Conservation (phyloP, 2,888 invertebrate species). For the Protophormia terraenovae region DNA sequence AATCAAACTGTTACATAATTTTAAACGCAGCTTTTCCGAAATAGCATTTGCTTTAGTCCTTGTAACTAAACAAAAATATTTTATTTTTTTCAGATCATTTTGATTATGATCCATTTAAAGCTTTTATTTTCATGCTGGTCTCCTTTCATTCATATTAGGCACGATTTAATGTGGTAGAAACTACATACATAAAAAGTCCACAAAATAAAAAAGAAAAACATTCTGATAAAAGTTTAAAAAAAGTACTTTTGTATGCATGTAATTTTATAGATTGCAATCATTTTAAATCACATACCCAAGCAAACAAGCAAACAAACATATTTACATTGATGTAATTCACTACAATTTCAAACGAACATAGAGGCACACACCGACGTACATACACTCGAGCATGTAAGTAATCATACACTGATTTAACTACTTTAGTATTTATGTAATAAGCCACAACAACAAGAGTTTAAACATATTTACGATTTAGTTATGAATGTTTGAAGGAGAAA, state of each 20-base stretch:
- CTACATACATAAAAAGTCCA: not conserved
- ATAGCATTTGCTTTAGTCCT: no score
- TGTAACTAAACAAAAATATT: no score
- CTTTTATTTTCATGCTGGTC: no score
- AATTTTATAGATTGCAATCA: conserved; percentile 23
- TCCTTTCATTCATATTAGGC: not conserved
- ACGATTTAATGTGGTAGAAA: not conserved
- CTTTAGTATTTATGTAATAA: conserved; percentile 24
- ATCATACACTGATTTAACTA: not conserved
- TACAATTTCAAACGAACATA: not conserved
- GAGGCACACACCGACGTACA: not conserved
- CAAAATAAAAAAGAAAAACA: not conserved
- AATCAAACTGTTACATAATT: no score
- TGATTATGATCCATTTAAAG: no score
- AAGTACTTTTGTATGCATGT: not conserved
- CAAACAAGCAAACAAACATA: not conserved
- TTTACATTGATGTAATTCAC: not conserved
- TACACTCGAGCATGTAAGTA: no score
- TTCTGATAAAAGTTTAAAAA: not conserved
- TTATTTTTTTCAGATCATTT: no score
- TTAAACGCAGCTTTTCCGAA: no score
- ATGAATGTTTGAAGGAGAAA: not conserved
- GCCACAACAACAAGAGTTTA: not conserved
- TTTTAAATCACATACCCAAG: conserved; percentile 1
- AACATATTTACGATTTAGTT: not conserved